Evolutionary conservation across 2,888 invertebrate species (phyloP).

Genomic region (Hesperia comma): DNA sequence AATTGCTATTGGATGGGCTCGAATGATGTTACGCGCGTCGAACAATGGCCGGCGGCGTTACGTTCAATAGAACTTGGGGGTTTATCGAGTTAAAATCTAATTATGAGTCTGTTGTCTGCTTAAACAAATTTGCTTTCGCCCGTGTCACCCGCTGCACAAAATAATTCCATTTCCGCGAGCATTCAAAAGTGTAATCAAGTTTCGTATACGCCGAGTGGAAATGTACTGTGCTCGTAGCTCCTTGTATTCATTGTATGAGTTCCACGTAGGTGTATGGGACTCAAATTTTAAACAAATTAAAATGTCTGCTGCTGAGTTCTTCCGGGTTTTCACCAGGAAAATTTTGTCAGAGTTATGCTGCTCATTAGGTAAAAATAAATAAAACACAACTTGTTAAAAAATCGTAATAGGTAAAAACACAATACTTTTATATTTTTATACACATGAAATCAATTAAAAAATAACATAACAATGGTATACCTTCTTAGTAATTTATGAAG

Average conservation of each 20-base stretch:
- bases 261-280: no score
- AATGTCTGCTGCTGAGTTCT: no score
- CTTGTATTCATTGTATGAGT: neutral
- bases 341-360: no score
- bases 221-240: neutral
- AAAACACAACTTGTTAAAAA: no score
- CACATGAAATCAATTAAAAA: no score
- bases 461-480: no score
- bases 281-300: no score
- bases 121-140: conserved; percentile 54
- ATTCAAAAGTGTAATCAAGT: conserved; percentile 44
- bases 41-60: conserved; percentile 59
- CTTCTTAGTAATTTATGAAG: no score
- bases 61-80: conserved; percentile 62
- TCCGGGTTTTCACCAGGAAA: no score
- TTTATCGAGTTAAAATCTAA: conserved; percentile 75
- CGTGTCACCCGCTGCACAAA: conserved; percentile 39
- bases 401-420: no score
- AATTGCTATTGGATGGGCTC: conserved; percentile 70
- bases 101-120: conserved; percentile 71
- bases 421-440: no score
- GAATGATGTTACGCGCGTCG: conserved; percentile 63
- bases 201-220: conserved; percentile 31
- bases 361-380: no score
- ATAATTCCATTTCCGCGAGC: conserved; percentile 37